These are phyloP conservation scores for Heliangelus exortis DNA, from an alignment of 2,797 vertebrate genomes.

Conservation along the genomic window DNA sequence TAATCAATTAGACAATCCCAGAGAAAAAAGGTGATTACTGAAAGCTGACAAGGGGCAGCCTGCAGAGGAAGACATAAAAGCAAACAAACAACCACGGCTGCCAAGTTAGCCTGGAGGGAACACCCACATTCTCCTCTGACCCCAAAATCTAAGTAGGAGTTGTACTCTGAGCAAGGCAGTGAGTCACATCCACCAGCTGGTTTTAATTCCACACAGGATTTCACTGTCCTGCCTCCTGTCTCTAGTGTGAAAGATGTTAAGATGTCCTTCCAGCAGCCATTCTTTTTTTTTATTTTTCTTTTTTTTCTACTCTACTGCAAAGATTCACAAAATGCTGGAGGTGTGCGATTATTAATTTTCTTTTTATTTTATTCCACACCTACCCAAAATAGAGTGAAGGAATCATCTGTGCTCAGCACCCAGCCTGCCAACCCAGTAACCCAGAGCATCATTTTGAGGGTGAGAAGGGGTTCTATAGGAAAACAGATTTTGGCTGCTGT, in stretches of 20 bases:
- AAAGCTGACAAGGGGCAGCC: conserved; percentile 35
- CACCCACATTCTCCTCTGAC: conserved; percentile 34
- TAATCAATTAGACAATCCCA: conserved; percentile 50
- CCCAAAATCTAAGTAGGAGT: conserved; percentile 42
- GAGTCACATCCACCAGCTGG: conserved; percentile 14
- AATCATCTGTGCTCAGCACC: neutral
- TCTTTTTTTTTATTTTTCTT: neutral
- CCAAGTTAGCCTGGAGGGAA: conserved; percentile 42
- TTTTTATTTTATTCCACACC: neutral
- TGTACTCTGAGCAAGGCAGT: conserved; percentile 35
- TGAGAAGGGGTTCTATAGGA: neutral
- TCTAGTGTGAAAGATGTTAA: neutral
- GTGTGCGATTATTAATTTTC: neutral
- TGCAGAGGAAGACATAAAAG: conserved; percentile 22
- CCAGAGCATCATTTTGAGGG: neutral
- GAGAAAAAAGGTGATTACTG: conserved; percentile 36
- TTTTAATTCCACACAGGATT: conserved; percentile 11
- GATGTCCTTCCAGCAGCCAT: neutral
- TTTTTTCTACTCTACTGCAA: neutral
- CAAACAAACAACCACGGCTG: conserved; percentile 35
- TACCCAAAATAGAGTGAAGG: neutral
- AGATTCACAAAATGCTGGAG: neutral
- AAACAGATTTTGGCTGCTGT: neutral
- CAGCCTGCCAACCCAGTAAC: neutral
- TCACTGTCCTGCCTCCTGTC: neutral